Evolutionary conservation across 2,888 invertebrate species (phyloP).

Genomic region (Philonicus albiceps): DNA sequence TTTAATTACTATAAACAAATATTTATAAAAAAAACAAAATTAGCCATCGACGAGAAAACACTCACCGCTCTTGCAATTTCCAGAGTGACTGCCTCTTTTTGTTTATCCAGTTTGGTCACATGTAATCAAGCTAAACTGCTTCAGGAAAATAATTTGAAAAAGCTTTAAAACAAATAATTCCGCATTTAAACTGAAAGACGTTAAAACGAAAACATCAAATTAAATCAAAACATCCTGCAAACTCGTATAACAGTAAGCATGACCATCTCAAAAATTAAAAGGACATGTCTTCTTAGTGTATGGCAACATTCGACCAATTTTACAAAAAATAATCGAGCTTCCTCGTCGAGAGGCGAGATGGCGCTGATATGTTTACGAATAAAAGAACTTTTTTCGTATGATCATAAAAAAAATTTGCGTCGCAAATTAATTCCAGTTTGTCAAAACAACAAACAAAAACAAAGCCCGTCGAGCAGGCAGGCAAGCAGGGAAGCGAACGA

Average conservation of each 20-base stretch:
- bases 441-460: background rate
- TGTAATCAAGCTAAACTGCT: too few relatives aligned
- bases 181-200: background rate
- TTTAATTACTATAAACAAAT: too few relatives aligned
- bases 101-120: too few relatives aligned
- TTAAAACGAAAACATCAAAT: background rate
- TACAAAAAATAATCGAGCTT: background rate
- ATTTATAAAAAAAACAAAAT: too few relatives aligned
- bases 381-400: background rate
- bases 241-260: background rate
- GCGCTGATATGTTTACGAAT: background rate
- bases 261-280: background rate
- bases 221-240: background rate
- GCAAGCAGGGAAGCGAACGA: background rate
- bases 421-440: background rate
- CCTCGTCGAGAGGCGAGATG: background rate
- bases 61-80: too few relatives aligned
- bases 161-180: background rate
- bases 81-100: too few relatives aligned
- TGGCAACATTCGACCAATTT: background rate
- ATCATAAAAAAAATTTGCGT: background rate
- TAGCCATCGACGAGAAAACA: too few relatives aligned
- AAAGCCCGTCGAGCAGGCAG: background rate
- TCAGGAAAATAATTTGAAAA: too few relatives aligned
- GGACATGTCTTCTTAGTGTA: background rate